Conservation (phyloP, 2,797 vertebrate species). For the Remorina albescens region DNA sequence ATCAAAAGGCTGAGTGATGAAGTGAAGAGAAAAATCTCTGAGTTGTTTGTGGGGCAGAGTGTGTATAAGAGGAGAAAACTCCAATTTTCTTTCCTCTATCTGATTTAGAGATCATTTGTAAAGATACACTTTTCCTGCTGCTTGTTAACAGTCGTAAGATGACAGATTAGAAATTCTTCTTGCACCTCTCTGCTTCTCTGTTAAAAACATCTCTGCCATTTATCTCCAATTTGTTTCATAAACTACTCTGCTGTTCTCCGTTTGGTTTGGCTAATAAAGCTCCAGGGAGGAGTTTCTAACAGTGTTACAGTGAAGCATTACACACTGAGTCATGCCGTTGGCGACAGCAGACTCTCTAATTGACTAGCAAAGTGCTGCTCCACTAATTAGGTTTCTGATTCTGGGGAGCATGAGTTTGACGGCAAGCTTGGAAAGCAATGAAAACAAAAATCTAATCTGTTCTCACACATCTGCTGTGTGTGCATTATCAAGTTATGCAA, state of each 20-base stretch:
- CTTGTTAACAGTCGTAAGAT: neutral
- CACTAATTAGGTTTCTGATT: slow-evolving; percentile 25
- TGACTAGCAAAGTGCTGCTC: slow-evolving; percentile 10
- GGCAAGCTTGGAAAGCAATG: neutral
- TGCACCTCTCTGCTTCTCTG: neutral
- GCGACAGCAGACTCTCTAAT: slow-evolving; percentile 44
- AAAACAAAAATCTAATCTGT: neutral
- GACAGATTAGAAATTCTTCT: neutral
- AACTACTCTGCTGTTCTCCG: slow-evolving; percentile 4
- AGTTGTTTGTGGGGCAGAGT: no score
- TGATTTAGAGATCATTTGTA: neutral
- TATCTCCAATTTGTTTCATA: slow-evolving; percentile 17
- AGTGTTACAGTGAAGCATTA: slow-evolving; percentile 29
- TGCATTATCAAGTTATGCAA: neutral
- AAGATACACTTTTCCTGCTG: slow-evolving; percentile 6
- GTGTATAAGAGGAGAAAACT: neutral
- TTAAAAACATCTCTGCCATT: neutral
- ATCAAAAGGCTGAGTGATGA: neutral
- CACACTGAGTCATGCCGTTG: slow-evolving; percentile 25
- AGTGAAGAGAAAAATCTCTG: neutral
- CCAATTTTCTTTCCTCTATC: neutral
- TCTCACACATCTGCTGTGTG: neutral
- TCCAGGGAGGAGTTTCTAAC: slow-evolving; percentile 37
- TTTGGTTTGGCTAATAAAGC: slow-evolving; percentile 10
- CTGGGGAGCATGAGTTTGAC: slow-evolving; percentile 21